Evolutionary conservation across 2,797 vertebrate genomes (phyloP).

Genomic region (Setipinna tenuifilis): DNA sequence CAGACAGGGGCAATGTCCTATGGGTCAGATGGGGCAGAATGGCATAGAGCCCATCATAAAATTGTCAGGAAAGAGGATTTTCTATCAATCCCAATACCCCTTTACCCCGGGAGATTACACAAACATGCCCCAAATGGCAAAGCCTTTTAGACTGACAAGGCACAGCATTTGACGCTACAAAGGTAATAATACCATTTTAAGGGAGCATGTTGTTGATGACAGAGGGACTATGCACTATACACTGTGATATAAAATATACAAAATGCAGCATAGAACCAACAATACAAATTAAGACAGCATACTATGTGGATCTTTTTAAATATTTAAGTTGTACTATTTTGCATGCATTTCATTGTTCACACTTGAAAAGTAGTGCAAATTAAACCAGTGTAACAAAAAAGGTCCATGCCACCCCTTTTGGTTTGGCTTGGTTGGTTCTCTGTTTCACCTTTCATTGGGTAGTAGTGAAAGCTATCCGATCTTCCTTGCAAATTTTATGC

Average conservation of each 20-base stretch:
- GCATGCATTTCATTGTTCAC: too few species aligned
- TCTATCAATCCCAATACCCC: constrained; percentile 28
- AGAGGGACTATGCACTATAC: neutral
- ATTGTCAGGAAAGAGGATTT: constrained; percentile 37
- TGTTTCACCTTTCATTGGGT: neutral
- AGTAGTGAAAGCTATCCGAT: neutral
- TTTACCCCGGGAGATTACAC: constrained; percentile 34
- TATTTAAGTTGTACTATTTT: too few species aligned
- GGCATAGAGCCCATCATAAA: constrained; percentile 37
- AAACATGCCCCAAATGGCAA: constrained; percentile 36
- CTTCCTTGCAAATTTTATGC: neutral
- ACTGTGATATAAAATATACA: too few species aligned
- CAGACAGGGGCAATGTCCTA: constrained; percentile 21
- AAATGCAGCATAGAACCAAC: too few species aligned
- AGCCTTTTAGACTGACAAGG: constrained; percentile 26
- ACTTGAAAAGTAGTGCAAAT: too few species aligned
- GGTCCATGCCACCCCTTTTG: too few species aligned
- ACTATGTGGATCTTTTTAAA: too few species aligned
- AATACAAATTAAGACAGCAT: too few species aligned
- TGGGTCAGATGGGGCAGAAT: constrained; percentile 34
- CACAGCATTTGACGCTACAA: constrained; percentile 28
- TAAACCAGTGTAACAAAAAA: too few species aligned
- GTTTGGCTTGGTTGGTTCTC: too few species aligned
- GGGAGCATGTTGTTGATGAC: neutral
- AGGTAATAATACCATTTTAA: neutral